Evolutionary conservation across 2,797 vertebrate genomes (phyloP).

Genomic region (Pipistrellus nathusii): DNA sequence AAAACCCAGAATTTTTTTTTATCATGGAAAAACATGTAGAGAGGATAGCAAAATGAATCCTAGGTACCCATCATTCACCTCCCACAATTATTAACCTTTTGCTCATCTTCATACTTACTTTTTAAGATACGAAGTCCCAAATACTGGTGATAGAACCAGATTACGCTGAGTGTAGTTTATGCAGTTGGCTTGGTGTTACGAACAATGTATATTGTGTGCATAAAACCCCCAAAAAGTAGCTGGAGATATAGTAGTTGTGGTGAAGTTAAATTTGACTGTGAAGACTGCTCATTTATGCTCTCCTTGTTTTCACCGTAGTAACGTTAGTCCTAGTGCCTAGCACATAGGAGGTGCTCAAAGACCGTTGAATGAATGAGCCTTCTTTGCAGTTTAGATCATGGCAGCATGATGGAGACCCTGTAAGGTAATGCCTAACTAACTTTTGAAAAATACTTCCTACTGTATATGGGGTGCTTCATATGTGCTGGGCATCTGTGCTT

Average conservation of each 20-base stretch:
- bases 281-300: not conserved
- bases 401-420: not conserved
- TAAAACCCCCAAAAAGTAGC: not conserved
- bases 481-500: not conserved
- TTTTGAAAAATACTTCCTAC: not conserved
- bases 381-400: not conserved
- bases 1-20: not conserved
- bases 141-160: not conserved
- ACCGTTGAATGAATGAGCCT: not conserved
- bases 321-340: not conserved
- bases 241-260: not conserved
- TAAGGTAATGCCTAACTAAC: not conserved
- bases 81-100: not conserved
- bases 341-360: not conserved
- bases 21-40: not conserved
- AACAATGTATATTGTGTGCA: not conserved
- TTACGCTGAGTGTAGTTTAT: not conserved
- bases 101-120: slow-evolving; percentile 1
- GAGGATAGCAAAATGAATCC: not conserved
- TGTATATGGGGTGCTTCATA: not conserved
- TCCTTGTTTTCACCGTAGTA: not conserved
- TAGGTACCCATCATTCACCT: not conserved
- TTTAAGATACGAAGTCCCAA: slow-evolving; percentile 18
- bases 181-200: not conserved
- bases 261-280: not conserved